These are phyloP conservation scores for Rhynchomys soricoides DNA, from an alignment of 2,113 vertebrate species.

Conservation along the genomic window DNA sequence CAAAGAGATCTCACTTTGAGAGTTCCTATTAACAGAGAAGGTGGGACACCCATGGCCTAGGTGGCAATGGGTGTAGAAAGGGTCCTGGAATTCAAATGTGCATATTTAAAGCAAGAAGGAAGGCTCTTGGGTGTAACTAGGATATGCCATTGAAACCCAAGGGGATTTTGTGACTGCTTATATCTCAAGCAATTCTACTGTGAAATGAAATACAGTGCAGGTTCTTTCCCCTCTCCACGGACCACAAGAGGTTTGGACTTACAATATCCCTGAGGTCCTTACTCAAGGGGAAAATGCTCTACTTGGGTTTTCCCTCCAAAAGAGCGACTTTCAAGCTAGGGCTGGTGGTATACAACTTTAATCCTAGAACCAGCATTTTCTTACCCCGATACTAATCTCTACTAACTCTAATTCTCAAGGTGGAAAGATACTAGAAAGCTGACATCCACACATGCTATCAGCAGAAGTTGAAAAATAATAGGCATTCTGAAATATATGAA, in stretches of 20 bases:
- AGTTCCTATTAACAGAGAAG: background rate
- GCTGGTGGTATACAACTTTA: background rate
- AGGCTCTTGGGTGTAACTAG: background rate
- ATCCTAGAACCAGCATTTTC: background rate
- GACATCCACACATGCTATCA: background rate
- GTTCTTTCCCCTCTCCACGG: conserved; percentile 31
- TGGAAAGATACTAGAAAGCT: background rate
- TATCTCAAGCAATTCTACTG: background rate
- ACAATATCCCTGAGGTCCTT: conserved; percentile 5
- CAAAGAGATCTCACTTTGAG: background rate
- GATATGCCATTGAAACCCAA: background rate
- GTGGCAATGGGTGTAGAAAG: background rate
- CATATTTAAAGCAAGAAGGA: background rate
- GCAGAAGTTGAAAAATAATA: background rate
- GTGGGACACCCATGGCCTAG: background rate
- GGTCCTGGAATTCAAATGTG: background rate
- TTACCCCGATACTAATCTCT: background rate
- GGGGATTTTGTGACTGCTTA: background rate
- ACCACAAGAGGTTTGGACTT: conserved; percentile 47
- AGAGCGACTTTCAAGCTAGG: background rate
- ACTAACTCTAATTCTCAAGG: background rate
- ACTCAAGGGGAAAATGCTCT: conserved; percentile 26
- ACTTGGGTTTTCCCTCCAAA: conserved; percentile 58
- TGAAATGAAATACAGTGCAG: conserved; percentile 51
- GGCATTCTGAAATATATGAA: background rate